Evolutionary conservation across 2,113 vertebrate genomes (phyloP).

Genomic region (Poicephalus meyeri): DNA sequence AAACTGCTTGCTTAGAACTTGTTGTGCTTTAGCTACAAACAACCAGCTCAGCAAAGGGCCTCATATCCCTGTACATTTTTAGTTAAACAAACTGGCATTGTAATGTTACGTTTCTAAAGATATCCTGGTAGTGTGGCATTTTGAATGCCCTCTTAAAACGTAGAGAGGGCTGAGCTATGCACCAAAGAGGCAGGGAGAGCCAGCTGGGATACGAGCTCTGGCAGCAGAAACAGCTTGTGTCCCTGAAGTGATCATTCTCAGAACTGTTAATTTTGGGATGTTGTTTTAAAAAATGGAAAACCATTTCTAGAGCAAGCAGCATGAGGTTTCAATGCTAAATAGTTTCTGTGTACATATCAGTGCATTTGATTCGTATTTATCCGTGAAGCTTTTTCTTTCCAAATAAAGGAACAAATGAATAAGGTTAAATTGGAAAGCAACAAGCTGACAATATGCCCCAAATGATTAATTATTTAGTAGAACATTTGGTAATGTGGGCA

Average conservation of each 20-base stretch:
- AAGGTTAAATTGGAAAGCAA: neutral
- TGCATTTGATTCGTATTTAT: conserved; percentile 5
- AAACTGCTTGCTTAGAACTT: neutral
- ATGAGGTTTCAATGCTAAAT: neutral
- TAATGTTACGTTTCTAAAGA: neutral
- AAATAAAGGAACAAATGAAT: conserved; percentile 9
- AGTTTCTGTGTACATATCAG: neutral
- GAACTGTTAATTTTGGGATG: neutral
- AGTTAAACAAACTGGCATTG: neutral
- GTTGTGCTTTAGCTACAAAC: neutral
- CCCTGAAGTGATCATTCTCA: neutral
- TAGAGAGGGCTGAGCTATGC: neutral
- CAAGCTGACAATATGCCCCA: neutral
- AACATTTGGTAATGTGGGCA: neutral
- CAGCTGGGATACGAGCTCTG: neutral
- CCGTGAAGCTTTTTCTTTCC: neutral
- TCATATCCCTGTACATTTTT: neutral
- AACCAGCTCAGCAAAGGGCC: neutral
- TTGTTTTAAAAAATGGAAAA: neutral
- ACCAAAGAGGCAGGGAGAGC: neutral
- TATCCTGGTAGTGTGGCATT: neutral
- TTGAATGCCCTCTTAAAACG: neutral
- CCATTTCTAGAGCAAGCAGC: neutral
- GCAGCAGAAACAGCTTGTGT: neutral
- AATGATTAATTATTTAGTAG: conserved; percentile 23